Evolutionary conservation across 2,888 invertebrate species (phyloP), one percentile per base, ranked within the genome.

Genomic region (Corythucha ciliata): DNA sequence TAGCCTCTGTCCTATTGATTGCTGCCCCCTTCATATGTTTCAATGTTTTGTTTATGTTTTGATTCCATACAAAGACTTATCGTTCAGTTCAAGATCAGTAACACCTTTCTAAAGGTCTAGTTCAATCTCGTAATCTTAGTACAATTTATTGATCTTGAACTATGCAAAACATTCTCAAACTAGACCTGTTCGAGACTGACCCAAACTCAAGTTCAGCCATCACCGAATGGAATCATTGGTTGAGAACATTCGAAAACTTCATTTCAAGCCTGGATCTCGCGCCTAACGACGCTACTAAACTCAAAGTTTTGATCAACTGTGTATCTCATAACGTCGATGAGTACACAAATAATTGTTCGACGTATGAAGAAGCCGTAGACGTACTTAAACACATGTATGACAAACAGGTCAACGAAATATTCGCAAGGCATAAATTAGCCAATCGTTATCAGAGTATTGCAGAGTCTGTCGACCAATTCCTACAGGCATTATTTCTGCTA

Each of bases 381-480:
- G 7, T 7, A 6, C 12, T 47, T n/a, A 27, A 47, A 14, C 10
- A 18, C 7, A 16, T 33, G 5, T 47, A 39, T 14, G 14, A 34
- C 14, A 47, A 36, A 14, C 47, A 33, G 7, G 10, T 16, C 3
- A 37, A 47, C 36, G 36, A 36, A 36, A 36, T 47, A 8, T 47
- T 20, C 16, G 36, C 33, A 6, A 4, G 47, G 12, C 47, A 47
- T 22, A 18, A 27, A 5, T 27, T 47, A 3, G n/a, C 25, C 22
- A 21, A 12, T 21, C 33, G 36, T 12, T 21, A 36, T 7, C 34
- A 47, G 24, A 25, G 22, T 20, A 24, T 14, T 26, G 27, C 24
- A 24, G 34, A 47, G 25, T 34, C 36, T 8, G 36, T 47, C 5
- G 46, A 47, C 36, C 24, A 21, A 36, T 47, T 34, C 20, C 26